Percentiles rank a stretch among this genome's conserved stretches.
Evolutionary conservation across 2,797 vertebrate species (phyloP).

Genomic region (Tragelaphus oryx): DNA sequence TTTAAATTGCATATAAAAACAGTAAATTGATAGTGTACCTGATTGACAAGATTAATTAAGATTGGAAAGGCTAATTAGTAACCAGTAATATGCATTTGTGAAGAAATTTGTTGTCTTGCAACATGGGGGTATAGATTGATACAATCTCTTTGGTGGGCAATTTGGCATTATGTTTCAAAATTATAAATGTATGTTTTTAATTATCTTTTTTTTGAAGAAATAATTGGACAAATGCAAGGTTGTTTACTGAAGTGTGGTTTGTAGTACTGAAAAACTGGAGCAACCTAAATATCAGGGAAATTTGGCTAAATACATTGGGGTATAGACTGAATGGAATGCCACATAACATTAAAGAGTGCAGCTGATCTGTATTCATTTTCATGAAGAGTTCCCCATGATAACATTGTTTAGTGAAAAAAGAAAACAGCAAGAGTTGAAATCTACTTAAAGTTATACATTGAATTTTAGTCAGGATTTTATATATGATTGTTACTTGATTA

Average conservation of each 20-base stretch:
- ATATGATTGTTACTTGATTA: background rate
- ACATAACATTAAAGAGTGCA: background rate
- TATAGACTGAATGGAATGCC: background rate
- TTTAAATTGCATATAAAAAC: constrained; percentile 8
- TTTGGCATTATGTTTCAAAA: constrained; percentile 5
- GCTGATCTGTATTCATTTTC: background rate
- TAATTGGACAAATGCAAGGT: background rate
- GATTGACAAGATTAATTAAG: background rate
- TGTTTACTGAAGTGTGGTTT: background rate
- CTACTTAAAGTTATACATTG: background rate
- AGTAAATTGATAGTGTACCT: background rate
- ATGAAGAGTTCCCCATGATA: background rate
- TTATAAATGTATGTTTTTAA: constrained; percentile 18
- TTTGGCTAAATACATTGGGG: background rate
- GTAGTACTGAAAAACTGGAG: background rate
- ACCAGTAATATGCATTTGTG: background rate
- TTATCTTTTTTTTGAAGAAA: background rate
- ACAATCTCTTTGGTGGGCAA: background rate
- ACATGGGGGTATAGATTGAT: background rate
- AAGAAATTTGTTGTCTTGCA: background rate
- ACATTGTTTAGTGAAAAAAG: background rate
- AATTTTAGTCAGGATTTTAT: background rate
- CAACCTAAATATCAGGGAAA: background rate
- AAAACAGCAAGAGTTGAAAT: background rate
- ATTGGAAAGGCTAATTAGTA: background rate